These are phyloP conservation scores for Cacatua alba DNA, from an alignment of 2,113 vertebrate genomes.

Conservation along the genomic window DNA sequence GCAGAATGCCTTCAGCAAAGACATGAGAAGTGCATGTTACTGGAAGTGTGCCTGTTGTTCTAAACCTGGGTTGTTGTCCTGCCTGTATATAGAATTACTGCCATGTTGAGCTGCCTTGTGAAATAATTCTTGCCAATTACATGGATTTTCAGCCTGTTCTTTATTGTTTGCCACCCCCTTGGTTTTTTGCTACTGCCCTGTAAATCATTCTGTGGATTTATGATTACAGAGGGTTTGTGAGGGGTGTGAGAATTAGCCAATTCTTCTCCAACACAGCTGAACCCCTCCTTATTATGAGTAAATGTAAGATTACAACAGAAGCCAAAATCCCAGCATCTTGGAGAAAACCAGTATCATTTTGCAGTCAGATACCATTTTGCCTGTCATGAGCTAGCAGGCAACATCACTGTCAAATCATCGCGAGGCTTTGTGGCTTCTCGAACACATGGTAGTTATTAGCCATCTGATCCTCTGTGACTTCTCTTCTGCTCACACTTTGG, in stretches of 20 bases:
- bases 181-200: background rate
- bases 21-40: background rate
- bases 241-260: background rate
- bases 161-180: background rate
- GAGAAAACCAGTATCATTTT: background rate
- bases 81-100: background rate
- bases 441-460: background rate
- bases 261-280: background rate
- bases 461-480: background rate
- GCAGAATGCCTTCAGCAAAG: conserved; percentile 75
- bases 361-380: background rate
- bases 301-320: background rate
- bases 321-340: background rate
- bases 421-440: background rate
- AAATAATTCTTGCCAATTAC: conserved; percentile 26
- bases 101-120: background rate
- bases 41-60: background rate
- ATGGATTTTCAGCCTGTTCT: background rate
- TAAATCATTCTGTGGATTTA: background rate
- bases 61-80: conserved; percentile 12
- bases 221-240: background rate
- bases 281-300: background rate
- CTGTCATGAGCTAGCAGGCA: background rate
- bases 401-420: background rate
- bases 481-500: background rate